Base-by-base conservation (phyloP, 2,888 invertebrate genomes). In the Parapristionchus giblindavisi region DNA sequence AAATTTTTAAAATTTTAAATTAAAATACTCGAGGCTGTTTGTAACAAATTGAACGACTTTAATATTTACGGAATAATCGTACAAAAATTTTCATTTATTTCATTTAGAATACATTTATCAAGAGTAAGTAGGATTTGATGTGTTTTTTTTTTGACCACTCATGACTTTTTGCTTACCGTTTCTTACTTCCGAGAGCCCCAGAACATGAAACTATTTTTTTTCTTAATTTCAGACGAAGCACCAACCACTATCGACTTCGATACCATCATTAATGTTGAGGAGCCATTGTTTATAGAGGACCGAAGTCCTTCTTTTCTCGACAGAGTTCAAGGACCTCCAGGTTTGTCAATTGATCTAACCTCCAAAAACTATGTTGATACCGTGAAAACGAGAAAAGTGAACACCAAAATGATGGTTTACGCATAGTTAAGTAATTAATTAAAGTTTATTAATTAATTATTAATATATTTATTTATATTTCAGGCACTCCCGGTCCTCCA, bases 401-500 rank as follows among this genome's bases (percentile, higher is more conserved):
- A 29, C 56, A 56, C 29, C 8, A 8, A 17, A 43, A 17, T 8
- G 43, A 43, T 43, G 8, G 43, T 43, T 8, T 54, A 6, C 8
- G 17, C 8, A n/a, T n/a, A n/a, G 17, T 54, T 6, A 54, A n/a
- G 27, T 14, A 54, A 14, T n/a, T 54, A 14, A n/a, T 54, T 54
- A 14, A 6, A 14, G 17, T n/a, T n/a, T 54, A n/a, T 54, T 24
- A 6, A 17, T 54, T 14, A n/a, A 54, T 24, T 54, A 14, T n/a
- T 24, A 14, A 54, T 14, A 24, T n/a, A n/a, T 6, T 6, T 54
- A n/a, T 14, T 54, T 54, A 6, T 14, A 14, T 52, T 2, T 27
- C 11, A 51, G 83, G 83, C 6, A 78, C 80, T 48, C 72, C 83
- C 3, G 83, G 83, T 1, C 77, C 79, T 24, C 79, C 81, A 5